These are phyloP conservation scores for Clarias pachynema DNA, from an alignment of 2,797 vertebrate species.

Conservation along the genomic window DNA sequence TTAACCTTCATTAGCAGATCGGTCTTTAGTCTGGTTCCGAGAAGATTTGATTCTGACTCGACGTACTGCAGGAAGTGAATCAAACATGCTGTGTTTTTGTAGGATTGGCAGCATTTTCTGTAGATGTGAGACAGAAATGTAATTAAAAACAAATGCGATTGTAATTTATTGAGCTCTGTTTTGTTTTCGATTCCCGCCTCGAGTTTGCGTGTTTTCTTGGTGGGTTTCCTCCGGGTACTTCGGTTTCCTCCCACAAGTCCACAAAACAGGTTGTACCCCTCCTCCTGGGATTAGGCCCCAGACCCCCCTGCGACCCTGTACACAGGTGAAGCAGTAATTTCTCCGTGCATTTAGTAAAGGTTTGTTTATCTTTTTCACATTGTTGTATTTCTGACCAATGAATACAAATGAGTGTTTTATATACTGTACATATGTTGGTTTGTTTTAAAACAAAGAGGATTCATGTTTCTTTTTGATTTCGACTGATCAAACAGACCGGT, in stretches of 20 bases:
- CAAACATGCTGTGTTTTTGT: no score
- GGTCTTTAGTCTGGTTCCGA: neutral
- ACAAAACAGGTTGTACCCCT: no score
- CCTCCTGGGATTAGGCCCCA: no score
- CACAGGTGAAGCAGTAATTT: neutral
- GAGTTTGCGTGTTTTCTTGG: no score
- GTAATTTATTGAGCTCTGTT: neutral
- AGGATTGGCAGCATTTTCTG: neutral
- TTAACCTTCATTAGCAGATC: neutral
- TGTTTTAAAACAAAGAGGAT: neutral
- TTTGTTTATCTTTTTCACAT: neutral
- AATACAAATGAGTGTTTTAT: neutral
- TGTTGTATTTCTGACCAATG: no score
- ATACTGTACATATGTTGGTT: neutral
- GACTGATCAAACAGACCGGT: neutral
- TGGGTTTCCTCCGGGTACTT: no score
- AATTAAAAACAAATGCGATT: neutral
- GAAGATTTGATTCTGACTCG: neutral
- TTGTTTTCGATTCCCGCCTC: no score
- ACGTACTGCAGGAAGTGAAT: neutral
- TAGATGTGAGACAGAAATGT: neutral
- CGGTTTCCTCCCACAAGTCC: no score
- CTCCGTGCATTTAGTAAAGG: neutral
- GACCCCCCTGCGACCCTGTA: no score
- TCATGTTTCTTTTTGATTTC: neutral